Base-by-base conservation (phyloP, 2,888 invertebrate species). In the Ectemnius lituratus region DNA sequence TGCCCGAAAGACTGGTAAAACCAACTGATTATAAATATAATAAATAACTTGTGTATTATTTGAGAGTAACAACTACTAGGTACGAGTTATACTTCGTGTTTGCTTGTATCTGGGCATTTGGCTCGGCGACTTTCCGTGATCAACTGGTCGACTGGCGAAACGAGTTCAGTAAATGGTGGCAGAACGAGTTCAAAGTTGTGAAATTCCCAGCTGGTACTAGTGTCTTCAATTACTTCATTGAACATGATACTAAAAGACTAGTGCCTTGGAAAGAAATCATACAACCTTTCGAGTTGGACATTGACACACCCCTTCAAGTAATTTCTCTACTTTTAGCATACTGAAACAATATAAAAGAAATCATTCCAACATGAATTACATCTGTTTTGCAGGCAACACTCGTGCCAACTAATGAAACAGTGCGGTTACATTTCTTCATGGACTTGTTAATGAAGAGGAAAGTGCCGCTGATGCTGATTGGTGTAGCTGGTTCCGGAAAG, bases 111-210 rank as follows among this genome's bases (percentile, higher is more conserved):
- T 98, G 98, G 98, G 97, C 98, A 0, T 99, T 98, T 88, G 98
- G 98, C 1, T 97, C 98, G 0, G 94, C 95, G 0, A 93, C 97
- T 70, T 98, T 97, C 91, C 97, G 97, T 92, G 98, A 98, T 92
- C 95, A 97, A 92, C 92, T 97, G 57, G 93, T 96, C 3, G 98
- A 98, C 89, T 97, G 98, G 95, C 94, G 98, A 58, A 95, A 95
- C 82, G 98, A 98, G 88, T 98, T 98, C 90, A 97, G 96, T 88
- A 98, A 97, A 90, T 98, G 98, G 98, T 99, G 97, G 93, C 92
- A 94, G 20, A 96, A 95, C 79, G 98, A 98, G 91, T 98, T 98
- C 90, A 98, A 97, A 91, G 93, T 95, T 0, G 94, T 98, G 28
- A 97, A 96, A 91, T 98, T 98, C 91, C 98, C 98, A 0, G 87